Conservation (phyloP, 30 jellyfish, hydroid and myxozoan genomes). For the Hydra vulgaris region DNA sequence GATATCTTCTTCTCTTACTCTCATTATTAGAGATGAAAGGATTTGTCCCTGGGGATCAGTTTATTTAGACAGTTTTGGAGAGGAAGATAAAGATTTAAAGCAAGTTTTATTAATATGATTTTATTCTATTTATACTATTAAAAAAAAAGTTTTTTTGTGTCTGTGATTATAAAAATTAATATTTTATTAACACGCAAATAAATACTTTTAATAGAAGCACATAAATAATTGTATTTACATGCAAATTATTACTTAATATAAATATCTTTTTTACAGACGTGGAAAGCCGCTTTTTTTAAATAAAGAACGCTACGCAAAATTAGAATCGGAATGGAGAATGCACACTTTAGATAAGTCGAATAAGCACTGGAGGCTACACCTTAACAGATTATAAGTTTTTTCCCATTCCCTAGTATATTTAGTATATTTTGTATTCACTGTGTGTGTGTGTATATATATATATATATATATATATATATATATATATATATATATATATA, state of each 20-base stretch:
- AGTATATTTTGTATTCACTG: no score
- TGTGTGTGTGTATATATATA: not conserved
- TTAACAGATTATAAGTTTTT: not conserved
- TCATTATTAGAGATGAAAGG: slow-evolving; percentile 58
- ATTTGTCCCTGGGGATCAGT: slow-evolving; percentile 91
- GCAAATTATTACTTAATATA: no score
- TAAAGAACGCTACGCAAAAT: slow-evolving; percentile 51
- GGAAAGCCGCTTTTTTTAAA: slow-evolving; percentile 89
- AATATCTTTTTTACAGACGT: no score
- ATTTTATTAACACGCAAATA: no score
- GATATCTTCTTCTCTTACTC: slow-evolving; percentile 69
- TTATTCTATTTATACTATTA: not conserved
- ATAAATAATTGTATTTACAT: no score
- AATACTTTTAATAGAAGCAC: no score
- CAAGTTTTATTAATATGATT: slow-evolving; percentile 3
- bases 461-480: no score
- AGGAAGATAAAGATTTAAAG: slow-evolving; percentile 88
- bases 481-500: no score
- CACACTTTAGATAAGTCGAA: slow-evolving; percentile 69
- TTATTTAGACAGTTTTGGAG: slow-evolving; percentile 85
- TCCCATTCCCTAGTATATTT: not conserved
- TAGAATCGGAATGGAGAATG: slow-evolving; percentile 72
- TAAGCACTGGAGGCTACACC: slow-evolving; percentile 69
- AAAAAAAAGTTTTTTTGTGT: not conserved
- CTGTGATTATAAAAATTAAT: no score